Conservation (phyloP, 2,888 invertebrate species). For the Ditylenchus weischeri region DNA sequence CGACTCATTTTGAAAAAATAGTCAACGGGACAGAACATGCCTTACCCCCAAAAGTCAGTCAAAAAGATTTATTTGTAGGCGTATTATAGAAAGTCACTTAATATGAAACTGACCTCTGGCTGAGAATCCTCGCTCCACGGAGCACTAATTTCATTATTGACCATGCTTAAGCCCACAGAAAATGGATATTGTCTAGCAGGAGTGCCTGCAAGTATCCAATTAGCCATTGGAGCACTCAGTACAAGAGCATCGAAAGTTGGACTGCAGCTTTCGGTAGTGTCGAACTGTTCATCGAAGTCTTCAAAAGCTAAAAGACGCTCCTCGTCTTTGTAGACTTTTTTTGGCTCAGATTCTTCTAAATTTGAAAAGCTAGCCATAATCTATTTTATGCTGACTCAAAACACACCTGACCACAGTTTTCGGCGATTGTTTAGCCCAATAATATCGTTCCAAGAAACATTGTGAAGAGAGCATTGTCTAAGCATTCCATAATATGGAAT, state of each 20-base stretch:
- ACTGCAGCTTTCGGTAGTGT: background rate
- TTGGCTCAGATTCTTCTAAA: slow-evolving; percentile 4
- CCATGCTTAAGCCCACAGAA: slow-evolving; percentile 5
- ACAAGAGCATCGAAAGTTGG: slow-evolving; percentile 1
- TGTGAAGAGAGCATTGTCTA: background rate
- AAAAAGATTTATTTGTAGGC: too few species aligned
- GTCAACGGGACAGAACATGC: too few species aligned
- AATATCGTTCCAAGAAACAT: background rate
- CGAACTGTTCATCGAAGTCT: background rate
- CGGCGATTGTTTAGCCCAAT: background rate
- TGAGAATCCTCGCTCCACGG: background rate
- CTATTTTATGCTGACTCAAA: background rate
- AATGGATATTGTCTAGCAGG: slow-evolving; percentile 1
- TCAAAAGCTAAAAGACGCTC: background rate
- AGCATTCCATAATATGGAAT: slow-evolving; percentile 3
- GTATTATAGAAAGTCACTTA: too few species aligned
- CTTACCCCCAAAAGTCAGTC: too few species aligned
- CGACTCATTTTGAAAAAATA: too few species aligned
- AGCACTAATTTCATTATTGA: background rate
- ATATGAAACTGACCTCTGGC: background rate
- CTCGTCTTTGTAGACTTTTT: background rate
- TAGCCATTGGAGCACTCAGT: background rate
- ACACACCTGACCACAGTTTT: background rate
- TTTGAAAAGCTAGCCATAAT: background rate
- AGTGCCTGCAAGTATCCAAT: background rate